Percentiles rank a stretch among this genome's conserved stretches.
phyloP scores from a whole-genome alignment of 2,888 invertebrate species.

The Esperia sulphurella region DNA sequence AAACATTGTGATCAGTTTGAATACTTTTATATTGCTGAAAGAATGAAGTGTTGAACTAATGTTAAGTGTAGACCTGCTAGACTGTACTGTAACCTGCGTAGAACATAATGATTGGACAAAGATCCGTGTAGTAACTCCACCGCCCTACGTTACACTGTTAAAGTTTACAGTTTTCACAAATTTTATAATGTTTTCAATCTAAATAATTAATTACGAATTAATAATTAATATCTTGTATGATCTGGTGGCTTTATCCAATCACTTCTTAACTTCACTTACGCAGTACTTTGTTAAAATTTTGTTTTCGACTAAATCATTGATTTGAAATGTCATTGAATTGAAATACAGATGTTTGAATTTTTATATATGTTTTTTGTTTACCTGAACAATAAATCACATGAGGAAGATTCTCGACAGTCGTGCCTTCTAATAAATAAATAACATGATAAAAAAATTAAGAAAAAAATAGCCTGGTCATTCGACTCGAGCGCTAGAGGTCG shows the following conservation, averaged over 20 bases:
- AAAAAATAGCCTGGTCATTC: too few species aligned
- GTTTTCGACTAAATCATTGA: conserved; percentile 74
- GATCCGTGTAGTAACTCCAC: conserved; percentile 27
- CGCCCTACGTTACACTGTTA: conserved; percentile 1
- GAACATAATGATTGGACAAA: conserved; percentile 64
- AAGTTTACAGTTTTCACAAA: conserved; percentile 41
- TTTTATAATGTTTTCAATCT: conserved; percentile 38
- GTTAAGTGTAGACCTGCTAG: conserved; percentile 76
- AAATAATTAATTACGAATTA: conserved; percentile 14
- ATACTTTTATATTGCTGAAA: conserved; percentile 77
- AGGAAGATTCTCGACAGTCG: too few species aligned
- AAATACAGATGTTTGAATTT: conserved; percentile 78
- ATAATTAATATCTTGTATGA: conserved; percentile 18
- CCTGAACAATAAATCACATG: neutral
- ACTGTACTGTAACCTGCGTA: conserved; percentile 58
- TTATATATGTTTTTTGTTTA: conserved; percentile 37
- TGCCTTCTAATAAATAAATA: too few species aligned
- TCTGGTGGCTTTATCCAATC: conserved; percentile 71
- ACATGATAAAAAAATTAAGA: too few species aligned
- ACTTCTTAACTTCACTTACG: conserved; percentile 55
- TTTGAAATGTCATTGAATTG: conserved; percentile 71
- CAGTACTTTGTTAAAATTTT: conserved; percentile 72
- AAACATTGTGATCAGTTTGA: conserved; percentile 77
- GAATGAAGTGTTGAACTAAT: conserved; percentile 65
- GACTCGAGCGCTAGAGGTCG: too few species aligned